Evolutionary conservation across 92 coral and sea anemone genomes (phyloP), one percentile per base, ranked within the genome.

Genomic region (Epizoanthus fatuus): DNA sequence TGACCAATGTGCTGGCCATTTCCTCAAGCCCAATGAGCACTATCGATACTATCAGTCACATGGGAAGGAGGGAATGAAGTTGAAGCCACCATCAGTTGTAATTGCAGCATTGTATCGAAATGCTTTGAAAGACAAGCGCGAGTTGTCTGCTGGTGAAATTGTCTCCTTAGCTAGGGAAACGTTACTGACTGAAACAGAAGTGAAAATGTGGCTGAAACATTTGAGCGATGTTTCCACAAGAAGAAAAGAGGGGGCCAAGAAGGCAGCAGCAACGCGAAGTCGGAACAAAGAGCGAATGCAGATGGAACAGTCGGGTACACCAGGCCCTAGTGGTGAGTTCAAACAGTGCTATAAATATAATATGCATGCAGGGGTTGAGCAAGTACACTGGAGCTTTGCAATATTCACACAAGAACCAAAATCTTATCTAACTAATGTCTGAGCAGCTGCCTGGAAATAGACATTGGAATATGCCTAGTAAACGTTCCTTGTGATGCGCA

Each of bases 261-360:
- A 72, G 62, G 87, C 87, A 10, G 87, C 87, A 14, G 87, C 67
- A 40, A 84, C 81, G 57, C 72, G 88, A 17, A 73, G 42, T 42
- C 58, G n/a, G 17, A 51, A 49, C 7, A 72, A 37, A 49, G 60
- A 39, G 58, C 42, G 44, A 7, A 49, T 39, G 47, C 47, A 4
- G 47, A 42, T 42, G 47, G 47, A 42, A 7, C 47, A 42, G 47
- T 42, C 47, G 47, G 47, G 7, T 42, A 7, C 47, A 42, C 2
- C 47, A 42, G 47, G 5, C 47, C 47, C 47, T 2, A 42, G 47
- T 42, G 47, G 47, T 42, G 7, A 42, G 47, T 42, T 42, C 47
- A 7, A 42, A 42, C 47, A 42, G 47, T 42, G 47, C 47, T 7
- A 42, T 42, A 42, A 42, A 42, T 42, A 4, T 42, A 42, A 4